Evolutionary conservation across 2,888 invertebrate species (phyloP), one percentile per base, ranked within the genome.

Genomic region (Ceramica pisi): DNA sequence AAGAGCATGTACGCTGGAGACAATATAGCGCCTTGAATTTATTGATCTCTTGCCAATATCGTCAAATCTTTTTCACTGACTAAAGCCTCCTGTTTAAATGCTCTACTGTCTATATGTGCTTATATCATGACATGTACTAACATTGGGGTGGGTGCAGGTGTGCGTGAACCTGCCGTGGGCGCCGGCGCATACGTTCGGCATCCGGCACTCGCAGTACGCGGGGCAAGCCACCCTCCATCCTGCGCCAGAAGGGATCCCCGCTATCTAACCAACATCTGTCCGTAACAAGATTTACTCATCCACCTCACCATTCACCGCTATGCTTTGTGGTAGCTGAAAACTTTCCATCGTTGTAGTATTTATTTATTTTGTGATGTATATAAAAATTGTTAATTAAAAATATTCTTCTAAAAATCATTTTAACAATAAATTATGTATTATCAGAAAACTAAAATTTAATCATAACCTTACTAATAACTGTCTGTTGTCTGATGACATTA

Each of bases 111-210:
- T 59, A 21, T 70, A 8, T n/a, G 16, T 64, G 21, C 50, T 78
- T 64, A 61, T 65, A 55, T 56, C 61, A 75, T 77, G 57, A 62
- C 63, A 69, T 67, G 4, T 75, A 89, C 87, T 91, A 91, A 91
- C 83, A 75, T 73, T 80, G 81, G 85, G 88, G 75, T 88, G 91
- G 89, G 86, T 89, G 87, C 94, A 96, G 96, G 96, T 96, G 83
- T 96, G 96, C 91, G 94, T 96, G 89, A 97, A 96, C 88, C 92
- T 97, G 82, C 96, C 96, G 69, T 96, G 96, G 93, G 96, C 97
- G 78, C 97, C 97, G 48, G 97, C 97, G 86, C 97, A 98, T 90
- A 97, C 98, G 41, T 98, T 98, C 89, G 98, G 98, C 83, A 98
- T 98, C 90, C 97, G 97, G 85, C 98, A 98, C 92, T 98, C 98